phyloP scores from a whole-genome alignment of 2,113 vertebrate genomes.

The Nymphicus hollandicus region DNA sequence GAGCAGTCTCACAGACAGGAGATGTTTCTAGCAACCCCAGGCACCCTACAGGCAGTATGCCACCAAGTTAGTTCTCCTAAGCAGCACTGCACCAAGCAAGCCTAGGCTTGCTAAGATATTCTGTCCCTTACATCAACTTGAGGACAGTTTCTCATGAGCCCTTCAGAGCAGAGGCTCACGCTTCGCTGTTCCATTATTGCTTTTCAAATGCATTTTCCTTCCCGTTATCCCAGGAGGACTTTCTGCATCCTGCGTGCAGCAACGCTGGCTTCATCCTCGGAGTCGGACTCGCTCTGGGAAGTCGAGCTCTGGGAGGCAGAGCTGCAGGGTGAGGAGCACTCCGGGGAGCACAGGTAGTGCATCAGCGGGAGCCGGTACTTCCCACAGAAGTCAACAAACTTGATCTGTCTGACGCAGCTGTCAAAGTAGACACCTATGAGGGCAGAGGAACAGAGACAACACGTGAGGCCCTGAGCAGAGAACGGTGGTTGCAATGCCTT shows the following conservation, averaged over 20 bases:
- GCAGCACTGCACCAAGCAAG: slow-evolving; percentile 17
- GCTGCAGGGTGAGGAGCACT: slow-evolving; percentile 87
- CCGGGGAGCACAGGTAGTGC: slow-evolving; percentile 96
- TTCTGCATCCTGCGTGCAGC: slow-evolving; percentile 92
- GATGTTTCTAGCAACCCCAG: slow-evolving; percentile 21
- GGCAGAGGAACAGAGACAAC: background rate
- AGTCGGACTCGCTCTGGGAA: slow-evolving; percentile 93
- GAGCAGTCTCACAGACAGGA: background rate
- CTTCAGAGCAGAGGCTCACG: background rate
- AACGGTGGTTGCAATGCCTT: background rate
- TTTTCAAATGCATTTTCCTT: background rate
- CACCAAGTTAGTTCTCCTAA: background rate
- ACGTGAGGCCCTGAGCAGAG: rapidly evolving
- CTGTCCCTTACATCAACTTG: background rate
- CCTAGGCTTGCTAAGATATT: slow-evolving; percentile 5
- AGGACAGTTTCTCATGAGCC: background rate
- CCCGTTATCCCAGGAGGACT: slow-evolving; percentile 89
- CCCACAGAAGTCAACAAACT: slow-evolving; percentile 98
- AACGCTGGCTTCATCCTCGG: slow-evolving; percentile 89
- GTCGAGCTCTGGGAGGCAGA: slow-evolving; percentile 95
- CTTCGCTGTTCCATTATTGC: background rate
- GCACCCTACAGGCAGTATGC: background rate
- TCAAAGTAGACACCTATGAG: slow-evolving; percentile 95
- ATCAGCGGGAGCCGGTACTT: slow-evolving; percentile 97
- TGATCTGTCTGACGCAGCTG: slow-evolving; percentile 96